phyloP scores from a whole-genome alignment of 2,888 invertebrate genomes.

The Tinea pellionella region DNA sequence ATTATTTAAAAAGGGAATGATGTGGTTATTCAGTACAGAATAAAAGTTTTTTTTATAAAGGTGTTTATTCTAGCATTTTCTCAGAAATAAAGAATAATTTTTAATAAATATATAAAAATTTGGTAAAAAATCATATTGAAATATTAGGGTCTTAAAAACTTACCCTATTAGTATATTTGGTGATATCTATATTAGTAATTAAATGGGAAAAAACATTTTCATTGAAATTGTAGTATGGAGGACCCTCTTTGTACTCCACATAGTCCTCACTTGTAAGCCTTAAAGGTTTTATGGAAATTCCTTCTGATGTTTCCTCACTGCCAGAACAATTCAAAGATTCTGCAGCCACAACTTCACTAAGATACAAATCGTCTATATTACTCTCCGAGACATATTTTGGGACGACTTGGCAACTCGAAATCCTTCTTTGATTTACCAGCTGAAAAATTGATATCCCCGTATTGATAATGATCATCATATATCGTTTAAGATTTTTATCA shows the following conservation, averaged over 20 bases:
- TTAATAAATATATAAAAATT: no score
- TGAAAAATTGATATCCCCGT: slow-evolving; percentile 25
- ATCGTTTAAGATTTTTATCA: background rate
- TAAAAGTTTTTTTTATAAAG: no score
- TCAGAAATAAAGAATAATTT: no score
- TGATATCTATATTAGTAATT: slow-evolving; percentile 35
- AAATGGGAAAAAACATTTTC: background rate
- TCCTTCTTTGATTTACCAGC: slow-evolving; percentile 47
- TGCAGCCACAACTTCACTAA: slow-evolving; percentile 25
- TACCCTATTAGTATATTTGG: slow-evolving; percentile 43
- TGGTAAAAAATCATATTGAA: no score
- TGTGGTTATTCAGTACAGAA: no score
- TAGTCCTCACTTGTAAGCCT: slow-evolving; percentile 51
- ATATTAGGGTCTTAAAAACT: no score
- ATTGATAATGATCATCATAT: background rate
- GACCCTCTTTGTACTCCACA: slow-evolving; percentile 28
- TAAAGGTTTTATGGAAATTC: slow-evolving; percentile 33
- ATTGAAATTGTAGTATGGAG: background rate
- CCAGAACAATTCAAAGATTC: slow-evolving; percentile 2
- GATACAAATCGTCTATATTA: slow-evolving; percentile 38
- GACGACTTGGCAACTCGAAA: slow-evolving; percentile 49
- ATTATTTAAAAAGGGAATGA: no score
- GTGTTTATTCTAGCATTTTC: no score
- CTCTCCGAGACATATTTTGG: slow-evolving; percentile 35
- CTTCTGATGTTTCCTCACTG: slow-evolving; percentile 19